Evolutionary conservation across 2,797 vertebrate species (phyloP).

Genomic region (Australoheros facetus): DNA sequence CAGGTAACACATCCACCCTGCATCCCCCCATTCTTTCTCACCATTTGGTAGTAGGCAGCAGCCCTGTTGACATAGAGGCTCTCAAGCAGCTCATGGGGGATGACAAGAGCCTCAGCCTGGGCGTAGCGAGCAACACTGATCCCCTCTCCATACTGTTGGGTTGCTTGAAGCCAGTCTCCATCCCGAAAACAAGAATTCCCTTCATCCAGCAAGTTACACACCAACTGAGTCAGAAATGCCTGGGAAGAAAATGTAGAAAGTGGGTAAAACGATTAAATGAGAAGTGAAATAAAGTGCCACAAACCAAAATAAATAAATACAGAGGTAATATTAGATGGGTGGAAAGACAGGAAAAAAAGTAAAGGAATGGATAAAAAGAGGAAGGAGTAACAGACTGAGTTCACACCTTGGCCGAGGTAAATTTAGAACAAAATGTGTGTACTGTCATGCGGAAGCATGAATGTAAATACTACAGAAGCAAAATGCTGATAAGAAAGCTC

Average conservation of each 20-base stretch:
- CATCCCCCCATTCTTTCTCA: conserved; percentile 70
- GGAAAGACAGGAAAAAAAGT: background rate
- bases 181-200: conserved; percentile 94
- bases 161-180: conserved; percentile 89
- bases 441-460: background rate
- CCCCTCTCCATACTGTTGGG: conserved; percentile 93
- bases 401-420: background rate
- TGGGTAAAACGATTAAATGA: background rate
- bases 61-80: conserved; percentile 95
- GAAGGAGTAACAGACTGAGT: background rate
- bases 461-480: background rate
- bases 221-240: conserved; percentile 94
- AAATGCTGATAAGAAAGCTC: background rate
- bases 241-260: conserved; percentile 46
- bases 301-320: background rate
- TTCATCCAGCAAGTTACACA: conserved; percentile 94
- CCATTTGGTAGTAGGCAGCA: conserved; percentile 91
- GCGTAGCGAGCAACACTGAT: conserved; percentile 94
- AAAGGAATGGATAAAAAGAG: background rate
- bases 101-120: conserved; percentile 91
- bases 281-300: background rate
- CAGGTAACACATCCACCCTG: background rate
- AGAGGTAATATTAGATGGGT: background rate
- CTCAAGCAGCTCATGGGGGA: conserved; percentile 91
- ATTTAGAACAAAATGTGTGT: background rate